Percentiles rank a stretch among this genome's conserved stretches.
Conservation (phyloP, 2,113 vertebrate genomes). For the Jacana jacana region DNA sequence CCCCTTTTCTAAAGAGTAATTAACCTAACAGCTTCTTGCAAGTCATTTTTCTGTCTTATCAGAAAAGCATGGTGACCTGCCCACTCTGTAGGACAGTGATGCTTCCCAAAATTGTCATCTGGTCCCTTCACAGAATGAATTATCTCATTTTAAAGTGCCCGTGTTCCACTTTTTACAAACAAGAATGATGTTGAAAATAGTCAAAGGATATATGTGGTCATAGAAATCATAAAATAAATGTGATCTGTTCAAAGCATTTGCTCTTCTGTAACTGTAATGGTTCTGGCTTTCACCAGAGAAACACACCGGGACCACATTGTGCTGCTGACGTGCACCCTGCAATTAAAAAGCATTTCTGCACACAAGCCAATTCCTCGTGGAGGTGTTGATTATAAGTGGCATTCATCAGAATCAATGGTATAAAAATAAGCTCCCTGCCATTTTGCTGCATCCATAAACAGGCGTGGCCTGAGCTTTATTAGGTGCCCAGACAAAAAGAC, state of each 20-base stretch:
- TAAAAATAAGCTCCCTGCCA: constrained; percentile 57
- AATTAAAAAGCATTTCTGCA: constrained; percentile 54
- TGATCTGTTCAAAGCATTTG: not conserved
- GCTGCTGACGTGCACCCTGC: constrained; percentile 22
- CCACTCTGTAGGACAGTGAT: not conserved
- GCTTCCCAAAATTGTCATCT: constrained; percentile 18
- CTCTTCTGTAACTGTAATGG: not conserved
- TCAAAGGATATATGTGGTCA: not conserved
- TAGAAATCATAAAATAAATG: not conserved
- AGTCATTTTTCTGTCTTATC: constrained; percentile 30
- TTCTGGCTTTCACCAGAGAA: constrained; percentile 36
- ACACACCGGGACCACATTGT: not conserved
- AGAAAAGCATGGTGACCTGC: constrained; percentile 14
- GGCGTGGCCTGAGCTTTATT: constrained; percentile 39
- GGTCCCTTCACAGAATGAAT: not conserved
- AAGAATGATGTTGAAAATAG: not conserved
- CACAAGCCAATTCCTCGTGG: constrained; percentile 13
- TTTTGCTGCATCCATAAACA: constrained; percentile 46
- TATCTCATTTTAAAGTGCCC: not conserved
- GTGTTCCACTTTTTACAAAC: not conserved
- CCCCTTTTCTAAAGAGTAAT: constrained; percentile 50
- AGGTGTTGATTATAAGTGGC: constrained; percentile 59
- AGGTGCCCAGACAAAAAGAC: constrained; percentile 43
- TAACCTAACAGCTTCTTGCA: constrained; percentile 66
- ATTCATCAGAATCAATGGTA: constrained; percentile 36